Conservation (phyloP, 1,140 invertebrate genomes). For the Anoplolepis gracilipes region DNA sequence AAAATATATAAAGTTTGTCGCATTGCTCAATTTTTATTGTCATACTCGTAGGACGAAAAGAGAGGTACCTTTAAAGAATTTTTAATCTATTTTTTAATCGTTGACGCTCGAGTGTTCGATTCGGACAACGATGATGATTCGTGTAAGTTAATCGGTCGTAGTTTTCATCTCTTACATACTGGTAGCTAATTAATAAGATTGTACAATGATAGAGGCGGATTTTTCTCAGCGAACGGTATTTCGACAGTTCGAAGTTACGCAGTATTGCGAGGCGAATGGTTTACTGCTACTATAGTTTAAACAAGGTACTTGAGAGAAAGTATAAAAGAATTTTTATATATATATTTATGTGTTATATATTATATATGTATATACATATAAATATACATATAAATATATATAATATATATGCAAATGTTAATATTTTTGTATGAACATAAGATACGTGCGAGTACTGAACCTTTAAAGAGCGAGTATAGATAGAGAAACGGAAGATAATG, state of each 20-base stretch:
- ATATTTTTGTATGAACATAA: conserved; percentile 82
- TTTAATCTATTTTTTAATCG: not conserved
- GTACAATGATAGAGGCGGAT: conserved; percentile 20
- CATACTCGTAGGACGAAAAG: conserved; percentile 6
- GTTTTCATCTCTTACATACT: conserved; percentile 8
- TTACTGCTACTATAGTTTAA: conserved; percentile 64
- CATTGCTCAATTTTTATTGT: conserved; percentile 51
- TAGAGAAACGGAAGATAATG: conserved; percentile 59
- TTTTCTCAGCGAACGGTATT: conserved; percentile 23
- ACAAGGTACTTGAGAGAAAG: conserved; percentile 70
- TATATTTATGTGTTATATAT: conserved; percentile 47
- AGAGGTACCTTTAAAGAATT: not conserved
- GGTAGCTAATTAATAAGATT: conserved; percentile 25
- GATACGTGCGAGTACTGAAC: conserved; percentile 82
- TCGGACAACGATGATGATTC: conserved; percentile 21
- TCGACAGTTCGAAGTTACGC: conserved; percentile 10
- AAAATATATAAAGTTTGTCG: conserved; percentile 6
- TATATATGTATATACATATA: conserved; percentile 66
- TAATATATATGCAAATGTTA: conserved; percentile 77
- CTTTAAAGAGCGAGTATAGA: conserved; percentile 76
- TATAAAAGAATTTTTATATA: conserved; percentile 49
- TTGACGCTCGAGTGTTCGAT: conserved; percentile 11
- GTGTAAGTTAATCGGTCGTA: conserved; percentile 38
- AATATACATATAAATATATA: conserved; percentile 50
- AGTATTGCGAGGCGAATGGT: conserved; percentile 77